Conservation (phyloP, 2,888 invertebrate species). For the Tricholauxania praeusta region DNA sequence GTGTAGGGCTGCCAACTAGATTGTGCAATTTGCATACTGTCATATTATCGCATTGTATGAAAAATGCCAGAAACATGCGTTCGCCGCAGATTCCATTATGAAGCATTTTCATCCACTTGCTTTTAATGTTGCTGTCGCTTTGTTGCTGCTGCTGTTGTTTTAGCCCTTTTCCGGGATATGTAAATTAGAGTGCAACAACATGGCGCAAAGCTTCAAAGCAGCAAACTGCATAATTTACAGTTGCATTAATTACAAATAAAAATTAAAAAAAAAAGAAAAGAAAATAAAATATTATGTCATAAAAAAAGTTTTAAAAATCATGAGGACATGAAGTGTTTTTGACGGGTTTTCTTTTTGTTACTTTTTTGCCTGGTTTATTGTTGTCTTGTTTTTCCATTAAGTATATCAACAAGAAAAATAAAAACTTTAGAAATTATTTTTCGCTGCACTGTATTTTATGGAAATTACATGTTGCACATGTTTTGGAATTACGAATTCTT, state of each 20-base stretch:
- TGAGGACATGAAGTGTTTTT: not conserved
- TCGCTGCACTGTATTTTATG: no score
- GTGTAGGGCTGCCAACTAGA: conserved; percentile 15
- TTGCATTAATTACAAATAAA: conserved; percentile 32
- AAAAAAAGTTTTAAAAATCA: not conserved
- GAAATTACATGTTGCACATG: no score
- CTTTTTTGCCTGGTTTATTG: no score
- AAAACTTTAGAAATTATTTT: no score
- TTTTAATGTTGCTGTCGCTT: conserved; percentile 1
- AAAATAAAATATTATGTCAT: not conserved
- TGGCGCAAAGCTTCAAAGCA: conserved; percentile 17
- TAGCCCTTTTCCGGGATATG: conserved; percentile 10
- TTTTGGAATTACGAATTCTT: no score
- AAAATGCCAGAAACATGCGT: conserved; percentile 33
- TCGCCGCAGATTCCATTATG: conserved; percentile 23
- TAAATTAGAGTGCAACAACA: conserved; percentile 32
- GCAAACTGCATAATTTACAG: conserved; percentile 28
- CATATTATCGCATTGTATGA: conserved; percentile 27
- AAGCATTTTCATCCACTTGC: conserved; percentile 19
- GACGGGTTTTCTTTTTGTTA: not conserved
- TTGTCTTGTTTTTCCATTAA: no score
- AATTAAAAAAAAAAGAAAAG: conserved; percentile 4
- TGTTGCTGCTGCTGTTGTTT: not conserved
- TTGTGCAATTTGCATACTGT: conserved; percentile 30
- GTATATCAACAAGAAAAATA: no score